A percentile compares a stretch with the other conserved stretches of the same genome.
Conservation (phyloP, 2,888 invertebrate genomes). For the Cyclophora punctaria region DNA sequence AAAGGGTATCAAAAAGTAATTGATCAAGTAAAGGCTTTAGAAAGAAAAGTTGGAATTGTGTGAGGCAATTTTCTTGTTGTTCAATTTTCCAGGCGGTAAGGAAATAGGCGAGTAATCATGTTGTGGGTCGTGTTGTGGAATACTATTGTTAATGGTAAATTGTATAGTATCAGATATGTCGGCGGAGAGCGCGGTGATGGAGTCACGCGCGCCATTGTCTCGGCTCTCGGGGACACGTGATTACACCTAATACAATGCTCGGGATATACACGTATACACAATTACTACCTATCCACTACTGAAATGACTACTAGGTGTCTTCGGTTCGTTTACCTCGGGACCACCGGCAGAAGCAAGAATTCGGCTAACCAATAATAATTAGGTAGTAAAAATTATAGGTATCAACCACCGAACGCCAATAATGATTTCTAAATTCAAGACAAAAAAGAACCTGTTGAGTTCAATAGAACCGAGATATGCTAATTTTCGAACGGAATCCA, state of each 20-base stretch:
- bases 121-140: slow-evolving; percentile 30
- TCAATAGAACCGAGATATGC: too few species aligned
- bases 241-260: slow-evolving; percentile 35
- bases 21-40: slow-evolving; percentile 53
- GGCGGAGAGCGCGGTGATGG: slow-evolving; percentile 33
- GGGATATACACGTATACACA: slow-evolving; percentile 24
- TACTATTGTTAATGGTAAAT: slow-evolving; percentile 38
- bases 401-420: too few species aligned
- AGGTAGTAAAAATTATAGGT: too few species aligned
- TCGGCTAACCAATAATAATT: too few species aligned
- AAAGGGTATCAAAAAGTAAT: slow-evolving; percentile 61
- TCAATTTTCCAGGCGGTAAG: slow-evolving; percentile 30
- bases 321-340: slow-evolving; percentile 13
- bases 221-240: slow-evolving; percentile 31
- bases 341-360: too few species aligned
- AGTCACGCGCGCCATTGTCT: slow-evolving; percentile 59
- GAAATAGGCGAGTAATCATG: slow-evolving; percentile 33
- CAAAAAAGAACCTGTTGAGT: too few species aligned
- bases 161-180: slow-evolving; percentile 32
- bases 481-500: too few species aligned
- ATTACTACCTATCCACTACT: slow-evolving; percentile 33
- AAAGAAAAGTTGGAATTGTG: slow-evolving; percentile 25
- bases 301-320: slow-evolving; percentile 28
- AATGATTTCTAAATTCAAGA: too few species aligned
- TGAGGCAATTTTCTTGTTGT: slow-evolving; percentile 25